Percentiles rank a stretch among this genome's conserved stretches.
These are phyloP conservation scores for Pentalonia nigronervosa DNA, from an alignment of 1,140 invertebrate species.

Conservation along the genomic window DNA sequence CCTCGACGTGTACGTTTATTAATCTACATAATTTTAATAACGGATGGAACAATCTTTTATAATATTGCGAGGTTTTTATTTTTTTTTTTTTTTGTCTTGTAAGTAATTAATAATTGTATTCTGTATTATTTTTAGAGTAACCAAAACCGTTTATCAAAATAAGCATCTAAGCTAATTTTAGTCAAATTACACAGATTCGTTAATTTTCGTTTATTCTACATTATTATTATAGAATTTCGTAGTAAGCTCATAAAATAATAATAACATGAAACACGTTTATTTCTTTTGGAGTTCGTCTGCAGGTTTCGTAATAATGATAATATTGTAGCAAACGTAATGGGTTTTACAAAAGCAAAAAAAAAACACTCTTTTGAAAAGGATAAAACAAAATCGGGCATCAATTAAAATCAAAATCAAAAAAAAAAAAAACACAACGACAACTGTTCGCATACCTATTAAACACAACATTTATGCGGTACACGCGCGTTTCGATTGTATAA, in stretches of 20 bases:
- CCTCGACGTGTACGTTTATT: neutral
- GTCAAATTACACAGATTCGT: neutral
- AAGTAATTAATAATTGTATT: slow-evolving; percentile 10
- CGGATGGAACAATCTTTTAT: slow-evolving; percentile 1
- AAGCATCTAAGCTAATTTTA: neutral
- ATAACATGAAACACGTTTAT: neutral
- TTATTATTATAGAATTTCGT: neutral
- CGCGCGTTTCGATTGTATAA: neutral
- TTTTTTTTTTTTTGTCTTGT: neutral
- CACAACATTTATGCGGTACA: neutral
- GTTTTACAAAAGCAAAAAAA: neutral
- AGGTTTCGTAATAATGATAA: neutral
- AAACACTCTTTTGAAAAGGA: neutral
- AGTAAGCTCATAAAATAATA: neutral
- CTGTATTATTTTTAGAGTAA: neutral
- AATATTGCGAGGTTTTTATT: neutral
- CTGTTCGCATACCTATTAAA: neutral
- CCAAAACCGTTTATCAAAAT: slow-evolving; percentile 29
- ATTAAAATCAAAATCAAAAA: neutral
- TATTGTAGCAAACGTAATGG: neutral
- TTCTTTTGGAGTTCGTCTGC: neutral
- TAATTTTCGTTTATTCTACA: neutral
- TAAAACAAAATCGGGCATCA: neutral
- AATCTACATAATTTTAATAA: slow-evolving; percentile 31
- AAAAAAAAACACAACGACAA: neutral